Percentiles rank a stretch among this genome's conserved stretches.
phyloP scores from a whole-genome alignment of 2,797 vertebrate species.

The Acanthurus lineatus region DNA sequence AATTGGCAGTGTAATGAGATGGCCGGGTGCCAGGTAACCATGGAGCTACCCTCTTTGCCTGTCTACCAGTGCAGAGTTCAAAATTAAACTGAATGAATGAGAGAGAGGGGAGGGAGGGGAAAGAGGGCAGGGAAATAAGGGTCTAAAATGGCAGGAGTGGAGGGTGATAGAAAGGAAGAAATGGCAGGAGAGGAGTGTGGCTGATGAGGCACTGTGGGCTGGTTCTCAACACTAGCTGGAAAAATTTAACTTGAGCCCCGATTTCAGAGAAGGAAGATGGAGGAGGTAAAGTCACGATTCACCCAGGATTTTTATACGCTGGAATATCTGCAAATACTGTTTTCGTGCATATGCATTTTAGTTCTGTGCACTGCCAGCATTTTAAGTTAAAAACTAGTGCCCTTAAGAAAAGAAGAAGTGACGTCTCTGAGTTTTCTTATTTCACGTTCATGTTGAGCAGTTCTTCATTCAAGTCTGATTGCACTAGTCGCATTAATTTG shows the following conservation, averaged over 20 bases:
- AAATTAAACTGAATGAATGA: constrained; percentile 88
- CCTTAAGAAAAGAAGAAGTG: constrained; percentile 46
- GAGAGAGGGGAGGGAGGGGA: constrained; percentile 62
- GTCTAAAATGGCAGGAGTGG: constrained; percentile 78
- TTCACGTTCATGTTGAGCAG: constrained; percentile 51
- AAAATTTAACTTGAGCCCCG: constrained; percentile 72
- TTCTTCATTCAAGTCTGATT: constrained; percentile 63
- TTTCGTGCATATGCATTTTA: constrained; percentile 61
- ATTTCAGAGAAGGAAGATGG: constrained; percentile 61
- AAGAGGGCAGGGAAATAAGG: constrained; percentile 69
- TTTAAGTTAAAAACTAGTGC: constrained; percentile 44
- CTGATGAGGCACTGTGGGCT: constrained; percentile 70
- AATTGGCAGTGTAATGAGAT: constrained; percentile 93
- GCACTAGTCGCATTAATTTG: constrained; percentile 76
- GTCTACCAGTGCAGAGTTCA: constrained; percentile 86
- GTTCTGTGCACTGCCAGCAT: constrained; percentile 37
- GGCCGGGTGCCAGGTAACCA: constrained; percentile 90
- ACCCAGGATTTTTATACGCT: constrained; percentile 47
- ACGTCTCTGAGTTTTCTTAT: constrained; percentile 35
- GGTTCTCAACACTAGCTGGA: constrained; percentile 65
- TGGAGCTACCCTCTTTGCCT: constrained; percentile 87
- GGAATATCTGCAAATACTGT: constrained; percentile 51
- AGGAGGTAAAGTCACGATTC: constrained; percentile 49
- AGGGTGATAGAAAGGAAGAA: constrained; percentile 72
- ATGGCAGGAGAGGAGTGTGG: constrained; percentile 72